Conservation (phyloP, 2,888 invertebrate genomes). For the Caenorhabditis uteleia region DNA sequence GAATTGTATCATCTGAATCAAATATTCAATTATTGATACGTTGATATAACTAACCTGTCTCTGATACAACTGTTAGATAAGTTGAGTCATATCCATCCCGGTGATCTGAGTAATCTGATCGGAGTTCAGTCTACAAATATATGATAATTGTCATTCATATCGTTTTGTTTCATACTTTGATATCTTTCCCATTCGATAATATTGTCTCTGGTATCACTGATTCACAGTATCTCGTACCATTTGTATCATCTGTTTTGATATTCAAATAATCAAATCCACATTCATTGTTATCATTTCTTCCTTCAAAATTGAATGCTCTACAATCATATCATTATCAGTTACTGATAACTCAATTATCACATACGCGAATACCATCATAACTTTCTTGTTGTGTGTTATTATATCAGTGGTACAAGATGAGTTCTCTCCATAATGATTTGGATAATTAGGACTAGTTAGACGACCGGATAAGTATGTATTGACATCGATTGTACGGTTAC, state of each 20-base stretch:
- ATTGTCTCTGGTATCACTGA: no score
- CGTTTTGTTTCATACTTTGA: no score
- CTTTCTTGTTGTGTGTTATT: constrained; percentile 23
- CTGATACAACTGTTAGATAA: constrained; percentile 44
- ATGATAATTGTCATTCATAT: no score
- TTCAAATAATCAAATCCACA: constrained; percentile 14
- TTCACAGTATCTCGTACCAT: constrained; percentile 11
- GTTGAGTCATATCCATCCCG: constrained; percentile 51
- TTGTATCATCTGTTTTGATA: constrained; percentile 4
- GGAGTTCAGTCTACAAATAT: constrained; percentile 16
- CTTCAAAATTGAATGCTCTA: not conserved
- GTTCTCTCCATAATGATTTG: constrained; percentile 57
- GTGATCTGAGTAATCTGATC: constrained; percentile 44
- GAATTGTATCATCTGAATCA: constrained; percentile 12
- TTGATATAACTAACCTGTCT: constrained; percentile 1
- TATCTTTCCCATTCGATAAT: no score
- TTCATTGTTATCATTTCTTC: not conserved
- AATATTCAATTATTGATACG: constrained; percentile 7
- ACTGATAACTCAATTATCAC: constrained; percentile 6
- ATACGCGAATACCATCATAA: constrained; percentile 45
- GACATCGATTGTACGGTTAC: constrained; percentile 63
- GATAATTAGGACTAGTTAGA: constrained; percentile 62
- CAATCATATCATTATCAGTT: no score
- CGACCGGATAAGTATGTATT: constrained; percentile 42
- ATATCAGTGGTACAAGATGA: constrained; percentile 52